Evolutionary conservation across 2,888 invertebrate genomes (phyloP).

Genomic region (Penaeus monodon): DNA sequence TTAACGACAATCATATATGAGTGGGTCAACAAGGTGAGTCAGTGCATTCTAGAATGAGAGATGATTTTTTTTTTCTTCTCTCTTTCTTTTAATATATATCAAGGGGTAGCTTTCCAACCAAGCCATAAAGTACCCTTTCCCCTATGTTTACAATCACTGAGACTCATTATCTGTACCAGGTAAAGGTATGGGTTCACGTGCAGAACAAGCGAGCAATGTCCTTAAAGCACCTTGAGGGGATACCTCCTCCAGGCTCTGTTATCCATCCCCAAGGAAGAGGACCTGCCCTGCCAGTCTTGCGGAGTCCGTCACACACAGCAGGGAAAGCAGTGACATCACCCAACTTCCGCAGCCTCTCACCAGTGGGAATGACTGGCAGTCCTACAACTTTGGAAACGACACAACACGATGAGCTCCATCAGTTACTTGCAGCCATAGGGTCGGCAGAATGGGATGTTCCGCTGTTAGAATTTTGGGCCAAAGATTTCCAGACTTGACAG

Average conservation of each 20-base stretch:
- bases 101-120: too few species aligned
- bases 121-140: too few species aligned
- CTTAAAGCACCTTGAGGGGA: constrained; percentile 6
- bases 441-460: constrained; percentile 54
- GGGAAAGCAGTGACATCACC: background rate
- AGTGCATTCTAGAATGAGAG: background rate
- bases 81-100: too few species aligned
- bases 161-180: constrained; percentile 15
- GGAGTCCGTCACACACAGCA: constrained; percentile 17
- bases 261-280: constrained; percentile 11
- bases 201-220: constrained; percentile 19
- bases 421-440: constrained; percentile 47
- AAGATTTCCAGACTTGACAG: constrained; percentile 18
- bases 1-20: constrained; percentile 50
- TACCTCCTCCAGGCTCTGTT: background rate
- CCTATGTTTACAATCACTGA: background rate
- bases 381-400: background rate
- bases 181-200: constrained; percentile 54
- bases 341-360: constrained; percentile 21
- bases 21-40: constrained; percentile 55
- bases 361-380: constrained; percentile 18
- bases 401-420: constrained; percentile 39
- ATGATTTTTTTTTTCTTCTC: background rate
- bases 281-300: constrained; percentile 36
- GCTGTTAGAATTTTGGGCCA: constrained; percentile 49